phyloP scores from a whole-genome alignment of 1,140 invertebrate species.

The Drosophila kanapiae region DNA sequence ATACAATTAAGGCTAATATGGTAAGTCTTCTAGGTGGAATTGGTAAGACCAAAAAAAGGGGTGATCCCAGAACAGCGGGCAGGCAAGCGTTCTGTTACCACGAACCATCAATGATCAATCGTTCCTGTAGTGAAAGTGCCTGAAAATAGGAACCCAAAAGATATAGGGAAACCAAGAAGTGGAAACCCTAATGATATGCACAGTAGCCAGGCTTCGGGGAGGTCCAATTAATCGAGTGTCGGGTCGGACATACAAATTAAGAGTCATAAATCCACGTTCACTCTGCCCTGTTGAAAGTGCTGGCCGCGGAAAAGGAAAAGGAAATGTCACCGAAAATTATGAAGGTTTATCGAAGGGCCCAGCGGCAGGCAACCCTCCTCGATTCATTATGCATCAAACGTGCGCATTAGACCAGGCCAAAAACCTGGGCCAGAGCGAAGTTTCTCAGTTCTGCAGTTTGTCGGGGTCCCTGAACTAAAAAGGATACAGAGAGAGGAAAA shows the following conservation, averaged over 20 bases:
- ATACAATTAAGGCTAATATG: conserved; percentile 42
- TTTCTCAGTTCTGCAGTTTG: conserved; percentile 11
- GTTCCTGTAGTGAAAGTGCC: conserved; percentile 23
- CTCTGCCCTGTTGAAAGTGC: conserved; percentile 45
- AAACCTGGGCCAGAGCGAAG: conserved; percentile 30
- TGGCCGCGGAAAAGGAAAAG: conserved; percentile 52
- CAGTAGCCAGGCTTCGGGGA: conserved; percentile 74
- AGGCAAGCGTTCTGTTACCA: neutral
- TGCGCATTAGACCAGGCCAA: conserved; percentile 67
- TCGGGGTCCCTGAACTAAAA: conserved; percentile 22
- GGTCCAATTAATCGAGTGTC: conserved; percentile 79
- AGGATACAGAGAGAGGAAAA: conserved; percentile 47
- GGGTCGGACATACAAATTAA: conserved; percentile 83
- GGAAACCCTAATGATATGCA: conserved; percentile 70
- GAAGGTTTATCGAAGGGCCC: conserved; percentile 64
- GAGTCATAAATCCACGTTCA: conserved; percentile 71
- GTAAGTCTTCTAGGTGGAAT: conserved; percentile 2
- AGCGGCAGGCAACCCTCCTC: conserved; percentile 7
- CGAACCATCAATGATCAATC: conserved; percentile 12
- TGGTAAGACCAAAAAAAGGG: conserved; percentile 5
- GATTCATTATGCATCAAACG: conserved; percentile 76
- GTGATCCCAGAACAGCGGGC: conserved; percentile 31
- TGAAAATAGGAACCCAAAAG: conserved; percentile 4
- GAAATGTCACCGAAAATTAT: conserved; percentile 84
- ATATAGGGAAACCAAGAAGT: neutral